Evolutionary conservation across 1,140 invertebrate species (phyloP).

Genomic region (Meloidogyne hapla): DNA sequence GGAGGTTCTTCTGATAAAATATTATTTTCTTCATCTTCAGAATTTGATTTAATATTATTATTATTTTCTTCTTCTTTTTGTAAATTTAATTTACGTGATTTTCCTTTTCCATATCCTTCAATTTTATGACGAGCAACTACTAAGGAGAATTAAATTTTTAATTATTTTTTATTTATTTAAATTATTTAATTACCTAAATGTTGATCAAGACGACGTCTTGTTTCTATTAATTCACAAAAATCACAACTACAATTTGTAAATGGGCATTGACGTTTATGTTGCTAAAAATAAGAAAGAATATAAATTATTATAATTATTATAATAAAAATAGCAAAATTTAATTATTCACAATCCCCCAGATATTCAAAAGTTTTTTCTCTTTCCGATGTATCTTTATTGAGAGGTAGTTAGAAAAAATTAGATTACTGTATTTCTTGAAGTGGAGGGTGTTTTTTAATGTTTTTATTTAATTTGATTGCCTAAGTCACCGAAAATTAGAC

Average conservation of each 20-base stretch:
- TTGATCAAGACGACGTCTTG: slow-evolving; percentile 52
- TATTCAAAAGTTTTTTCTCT: too few species aligned
- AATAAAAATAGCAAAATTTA: too few species aligned
- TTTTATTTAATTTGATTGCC: too few species aligned
- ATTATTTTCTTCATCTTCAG: slow-evolving; percentile 12
- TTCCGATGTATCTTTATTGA: too few species aligned
- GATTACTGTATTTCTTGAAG: too few species aligned
- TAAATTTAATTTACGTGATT: neutral
- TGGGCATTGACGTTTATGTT: slow-evolving; percentile 56
- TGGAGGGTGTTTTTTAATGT: too few species aligned
- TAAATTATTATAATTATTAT: neutral
- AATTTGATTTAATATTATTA: neutral
- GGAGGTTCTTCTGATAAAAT: neutral
- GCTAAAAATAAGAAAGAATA: slow-evolving; percentile 29
- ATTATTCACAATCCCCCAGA: too few species aligned
- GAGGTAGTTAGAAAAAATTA: too few species aligned
- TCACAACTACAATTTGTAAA: slow-evolving; percentile 52
- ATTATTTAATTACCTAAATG: slow-evolving; percentile 50
- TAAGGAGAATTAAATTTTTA: neutral
- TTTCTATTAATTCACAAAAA: slow-evolving; percentile 58
- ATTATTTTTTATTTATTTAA: neutral
- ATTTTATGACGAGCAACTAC: neutral
- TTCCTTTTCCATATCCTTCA: slow-evolving; percentile 12
- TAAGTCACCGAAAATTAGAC: too few species aligned
- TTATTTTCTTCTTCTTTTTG: neutral